phyloP scores from a whole-genome alignment of 2,888 invertebrate genomes.

The Bombylius major region DNA sequence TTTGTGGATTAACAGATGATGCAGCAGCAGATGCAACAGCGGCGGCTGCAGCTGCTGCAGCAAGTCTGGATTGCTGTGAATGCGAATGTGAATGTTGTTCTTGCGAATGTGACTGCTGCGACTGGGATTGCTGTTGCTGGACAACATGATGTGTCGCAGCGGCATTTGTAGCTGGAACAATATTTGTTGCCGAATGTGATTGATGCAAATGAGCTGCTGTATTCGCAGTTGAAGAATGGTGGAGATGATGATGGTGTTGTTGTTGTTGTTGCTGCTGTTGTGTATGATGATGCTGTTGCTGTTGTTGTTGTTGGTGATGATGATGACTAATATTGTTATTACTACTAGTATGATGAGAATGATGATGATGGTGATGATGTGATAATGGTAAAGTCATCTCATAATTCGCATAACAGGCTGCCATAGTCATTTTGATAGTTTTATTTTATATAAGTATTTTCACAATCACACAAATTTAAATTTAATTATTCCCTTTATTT shows the following conservation, averaged over 20 bases:
- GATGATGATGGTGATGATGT: slow-evolving; percentile 15
- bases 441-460: not conserved
- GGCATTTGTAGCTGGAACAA: slow-evolving; percentile 20
- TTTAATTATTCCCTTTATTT: too few relatives aligned
- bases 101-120: slow-evolving; percentile 12
- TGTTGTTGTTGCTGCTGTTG: slow-evolving; percentile 16
- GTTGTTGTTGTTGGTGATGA: slow-evolving; percentile 17
- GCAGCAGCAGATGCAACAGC: slow-evolving; percentile 36
- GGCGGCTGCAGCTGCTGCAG: slow-evolving; percentile 42
- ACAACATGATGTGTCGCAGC: slow-evolving; percentile 13
- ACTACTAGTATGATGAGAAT: slow-evolving; percentile 16
- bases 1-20: slow-evolving; percentile 43
- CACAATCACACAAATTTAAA: not conserved
- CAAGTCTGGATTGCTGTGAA: not conserved
- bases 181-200: not conserved
- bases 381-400: slow-evolving; percentile 28
- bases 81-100: not conserved
- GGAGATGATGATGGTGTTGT: slow-evolving; percentile 17
- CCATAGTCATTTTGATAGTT: slow-evolving; percentile 31
- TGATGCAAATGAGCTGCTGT: not conserved
- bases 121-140: slow-evolving; percentile 15
- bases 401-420: slow-evolving; percentile 36
- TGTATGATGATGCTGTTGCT: slow-evolving; percentile 15
- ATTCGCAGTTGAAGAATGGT: slow-evolving; percentile 4
- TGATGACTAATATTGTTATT: slow-evolving; percentile 17